These are phyloP conservation scores for Pyrocoelia pectoralis DNA, from an alignment of 2,888 invertebrate species.

Conservation along the genomic window DNA sequence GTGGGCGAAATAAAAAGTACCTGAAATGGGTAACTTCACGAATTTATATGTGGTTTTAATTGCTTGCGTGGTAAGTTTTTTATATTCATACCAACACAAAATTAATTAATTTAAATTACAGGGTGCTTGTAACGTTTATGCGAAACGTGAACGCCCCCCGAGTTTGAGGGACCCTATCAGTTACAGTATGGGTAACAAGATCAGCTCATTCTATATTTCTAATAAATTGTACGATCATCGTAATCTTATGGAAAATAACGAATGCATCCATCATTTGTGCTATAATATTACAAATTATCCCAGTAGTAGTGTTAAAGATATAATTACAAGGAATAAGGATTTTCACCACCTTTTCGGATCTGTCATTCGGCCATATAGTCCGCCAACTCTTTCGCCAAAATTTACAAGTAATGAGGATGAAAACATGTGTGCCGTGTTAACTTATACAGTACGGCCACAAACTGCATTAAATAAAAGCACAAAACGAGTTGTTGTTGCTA, in stretches of 20 bases:
- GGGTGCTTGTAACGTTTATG: background rate
- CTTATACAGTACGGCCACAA: slow-evolving; percentile 22
- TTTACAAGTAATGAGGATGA: slow-evolving; percentile 14
- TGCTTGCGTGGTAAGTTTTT: background rate
- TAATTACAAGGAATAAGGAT: slow-evolving; percentile 14
- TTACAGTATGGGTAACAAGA: background rate
- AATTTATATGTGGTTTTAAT: background rate
- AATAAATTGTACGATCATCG: slow-evolving; percentile 3
- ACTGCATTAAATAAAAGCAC: slow-evolving; percentile 17
- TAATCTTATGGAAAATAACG: background rate
- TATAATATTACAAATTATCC: slow-evolving; percentile 27
- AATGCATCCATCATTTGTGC: slow-evolving; percentile 24
- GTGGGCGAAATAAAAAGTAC: too few species aligned
- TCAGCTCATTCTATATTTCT: background rate
- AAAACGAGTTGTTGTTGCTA: slow-evolving; percentile 20
- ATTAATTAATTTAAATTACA: background rate
- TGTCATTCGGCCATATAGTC: slow-evolving; percentile 23
- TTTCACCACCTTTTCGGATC: slow-evolving; percentile 26
- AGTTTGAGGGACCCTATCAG: background rate
- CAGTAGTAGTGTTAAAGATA: background rate
- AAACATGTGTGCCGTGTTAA: slow-evolving; percentile 24
- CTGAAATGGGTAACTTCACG: background rate
- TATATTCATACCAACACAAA: background rate
- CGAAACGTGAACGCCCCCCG: background rate
- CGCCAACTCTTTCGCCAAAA: slow-evolving; percentile 16